Base-by-base conservation (phyloP, 2,888 invertebrate species). In the Melieria crassipennis region DNA sequence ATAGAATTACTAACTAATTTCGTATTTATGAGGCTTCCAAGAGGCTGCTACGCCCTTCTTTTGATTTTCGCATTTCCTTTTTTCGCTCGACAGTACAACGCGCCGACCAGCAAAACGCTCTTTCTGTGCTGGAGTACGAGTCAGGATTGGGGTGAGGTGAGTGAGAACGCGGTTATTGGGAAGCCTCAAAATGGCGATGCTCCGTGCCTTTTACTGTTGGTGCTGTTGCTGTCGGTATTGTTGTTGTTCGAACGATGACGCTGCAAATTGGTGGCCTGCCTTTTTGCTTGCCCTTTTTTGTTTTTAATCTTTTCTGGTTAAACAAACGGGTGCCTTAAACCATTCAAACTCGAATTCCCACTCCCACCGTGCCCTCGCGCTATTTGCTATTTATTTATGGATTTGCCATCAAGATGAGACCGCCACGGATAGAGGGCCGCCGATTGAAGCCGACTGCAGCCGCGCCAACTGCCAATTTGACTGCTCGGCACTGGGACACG, bases 1-100 rank as follows among this genome's bases (percentile, higher is more conserved):
- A 85, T 85, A 85, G 84, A 84, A 85, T 85, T 85, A 85, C 85
- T 79, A 80, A 80, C 80, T 79, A 83, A 83, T 83, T 83, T 83
- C 78, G 82, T 83, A 83, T 83, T 83, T 83, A 83, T 83, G 83
- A 83, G 83, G 83, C 82, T 83, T 83, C 82, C 77, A 80, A 75
- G 75, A 74, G 13, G 11, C 60, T 69, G 46, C 11, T n/a, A 48
- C 47, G 67, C 45, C 48, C 5, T 42, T 58, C 11, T 9, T 58
- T 30, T 58, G n/a, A 58, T n/a, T 58, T 58, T 11, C 43, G n/a
- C 16, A 57, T 47, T 56, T 60, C 30, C 30, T 43, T 47, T n/a
- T 13, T 30, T 6, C 46, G 10, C 10, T 43, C 48, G 42, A 10
- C 10, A 13, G 30, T 65, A 11, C 45, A 60, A 60, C 43, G n/a